phyloP scores from a whole-genome alignment of 2,797 vertebrate species.

The Geotrypetes seraphini region DNA sequence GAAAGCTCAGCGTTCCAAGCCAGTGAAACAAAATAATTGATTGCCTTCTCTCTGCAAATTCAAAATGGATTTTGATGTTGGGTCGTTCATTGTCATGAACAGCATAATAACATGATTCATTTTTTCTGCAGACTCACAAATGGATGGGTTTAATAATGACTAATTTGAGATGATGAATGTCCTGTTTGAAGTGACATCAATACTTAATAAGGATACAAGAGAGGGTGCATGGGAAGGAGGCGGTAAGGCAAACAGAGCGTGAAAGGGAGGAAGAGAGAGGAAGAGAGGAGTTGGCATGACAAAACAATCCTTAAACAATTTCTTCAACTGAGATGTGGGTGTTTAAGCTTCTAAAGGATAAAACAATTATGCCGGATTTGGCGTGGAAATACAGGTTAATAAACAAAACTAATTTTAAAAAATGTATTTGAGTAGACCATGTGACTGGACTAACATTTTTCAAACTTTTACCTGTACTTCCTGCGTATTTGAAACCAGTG shows the following conservation, averaged over 20 bases:
- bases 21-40: slow-evolving; percentile 36
- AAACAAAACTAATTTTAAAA: too few species aligned
- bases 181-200: slow-evolving; percentile 24
- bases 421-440: too few species aligned
- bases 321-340: background rate
- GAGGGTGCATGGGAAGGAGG: slow-evolving; percentile 12
- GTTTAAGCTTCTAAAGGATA: background rate
- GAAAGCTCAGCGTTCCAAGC: slow-evolving; percentile 17
- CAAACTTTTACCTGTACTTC: too few species aligned
- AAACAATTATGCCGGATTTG: background rate
- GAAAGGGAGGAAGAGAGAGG: slow-evolving; percentile 11
- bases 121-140: slow-evolving; percentile 32
- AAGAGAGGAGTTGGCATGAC: slow-evolving; percentile 22
- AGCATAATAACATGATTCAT: slow-evolving; percentile 43
- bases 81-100: slow-evolving; percentile 34
- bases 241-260: slow-evolving; percentile 12
- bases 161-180: slow-evolving; percentile 40
- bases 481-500: too few species aligned
- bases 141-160: slow-evolving; percentile 41
- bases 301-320: background rate
- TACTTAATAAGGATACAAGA: slow-evolving; percentile 45
- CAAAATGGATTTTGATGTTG: slow-evolving; percentile 39
- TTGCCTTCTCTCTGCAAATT: slow-evolving; percentile 33
- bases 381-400: too few species aligned
- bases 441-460: too few species aligned